phyloP scores from a whole-genome alignment of 2,113 vertebrate genomes.

The Buteo buteo region DNA sequence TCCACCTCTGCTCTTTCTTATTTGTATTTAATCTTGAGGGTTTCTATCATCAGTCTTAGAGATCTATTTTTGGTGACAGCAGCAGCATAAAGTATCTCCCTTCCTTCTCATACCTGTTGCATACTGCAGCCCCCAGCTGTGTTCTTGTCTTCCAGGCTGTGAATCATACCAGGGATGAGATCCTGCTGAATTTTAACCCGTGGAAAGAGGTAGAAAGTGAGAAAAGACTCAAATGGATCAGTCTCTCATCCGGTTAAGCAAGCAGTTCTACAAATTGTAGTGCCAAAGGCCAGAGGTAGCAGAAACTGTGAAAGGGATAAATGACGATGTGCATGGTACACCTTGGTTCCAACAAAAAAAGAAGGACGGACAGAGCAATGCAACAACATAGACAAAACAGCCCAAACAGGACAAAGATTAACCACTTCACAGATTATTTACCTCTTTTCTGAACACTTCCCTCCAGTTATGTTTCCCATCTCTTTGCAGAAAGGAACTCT shows the following conservation, averaged over 20 bases:
- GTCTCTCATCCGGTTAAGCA: neutral
- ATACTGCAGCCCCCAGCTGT: neutral
- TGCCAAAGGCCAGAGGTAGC: neutral
- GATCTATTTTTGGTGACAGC: neutral
- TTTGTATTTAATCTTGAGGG: neutral
- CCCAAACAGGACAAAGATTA: neutral
- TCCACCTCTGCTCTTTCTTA: neutral
- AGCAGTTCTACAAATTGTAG: neutral
- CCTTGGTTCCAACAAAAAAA: neutral
- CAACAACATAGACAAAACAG: neutral
- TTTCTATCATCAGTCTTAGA: neutral
- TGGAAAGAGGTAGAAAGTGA: neutral
- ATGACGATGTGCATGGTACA: fast-evolving
- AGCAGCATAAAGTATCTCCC: neutral
- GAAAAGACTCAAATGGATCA: neutral
- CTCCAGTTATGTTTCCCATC: neutral
- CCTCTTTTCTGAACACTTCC: neutral
- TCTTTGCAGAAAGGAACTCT: neutral
- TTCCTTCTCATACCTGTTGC: slow-evolving; percentile 22
- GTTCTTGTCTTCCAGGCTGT: neutral
- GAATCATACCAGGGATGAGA: neutral
- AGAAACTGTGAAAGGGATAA: neutral
- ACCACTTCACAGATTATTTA: neutral
- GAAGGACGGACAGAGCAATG: neutral
- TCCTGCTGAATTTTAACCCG: neutral